These are phyloP conservation scores for Sebastes nivosus DNA, from an alignment of 2,797 vertebrate species.

Conservation along the genomic window DNA sequence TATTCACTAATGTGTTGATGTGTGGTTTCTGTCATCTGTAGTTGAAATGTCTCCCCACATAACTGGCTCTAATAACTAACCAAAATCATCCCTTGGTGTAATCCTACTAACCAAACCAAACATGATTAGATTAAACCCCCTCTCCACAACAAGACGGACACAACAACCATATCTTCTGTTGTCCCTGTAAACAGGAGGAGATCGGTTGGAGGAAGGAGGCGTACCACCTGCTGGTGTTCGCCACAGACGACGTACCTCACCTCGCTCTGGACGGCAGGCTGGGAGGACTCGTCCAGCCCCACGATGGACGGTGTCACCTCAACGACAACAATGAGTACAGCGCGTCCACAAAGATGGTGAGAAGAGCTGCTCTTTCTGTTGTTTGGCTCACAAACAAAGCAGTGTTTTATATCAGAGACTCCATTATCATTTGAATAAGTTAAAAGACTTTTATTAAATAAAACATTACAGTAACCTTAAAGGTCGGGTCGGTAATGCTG, in stretches of 20 bases:
- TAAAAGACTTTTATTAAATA: neutral
- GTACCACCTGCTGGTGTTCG: slow-evolving; percentile 93
- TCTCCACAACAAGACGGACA: neutral
- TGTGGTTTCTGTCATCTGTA: neutral
- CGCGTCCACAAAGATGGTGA: slow-evolving; percentile 91
- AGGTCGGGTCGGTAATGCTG: no score
- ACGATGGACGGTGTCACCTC: slow-evolving; percentile 94
- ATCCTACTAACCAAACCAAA: neutral
- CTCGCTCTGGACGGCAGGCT: slow-evolving; percentile 95
- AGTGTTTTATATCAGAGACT: neutral
- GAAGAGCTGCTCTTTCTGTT: slow-evolving; percentile 6
- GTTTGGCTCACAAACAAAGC: neutral
- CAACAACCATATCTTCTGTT: neutral
- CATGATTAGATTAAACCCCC: neutral
- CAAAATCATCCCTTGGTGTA: neutral
- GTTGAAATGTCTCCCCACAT: neutral
- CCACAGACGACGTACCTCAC: slow-evolving; percentile 94
- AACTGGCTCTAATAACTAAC: neutral
- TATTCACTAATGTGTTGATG: neutral
- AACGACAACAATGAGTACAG: slow-evolving; percentile 91
- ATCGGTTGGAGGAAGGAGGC: slow-evolving; percentile 98
- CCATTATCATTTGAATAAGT: no score
- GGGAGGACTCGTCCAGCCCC: slow-evolving; percentile 93
- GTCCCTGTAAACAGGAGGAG: slow-evolving; percentile 82
- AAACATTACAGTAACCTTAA: neutral